Conservation (phyloP, 2,113 vertebrate genomes). For the Odobenus rosmarus region DNA sequence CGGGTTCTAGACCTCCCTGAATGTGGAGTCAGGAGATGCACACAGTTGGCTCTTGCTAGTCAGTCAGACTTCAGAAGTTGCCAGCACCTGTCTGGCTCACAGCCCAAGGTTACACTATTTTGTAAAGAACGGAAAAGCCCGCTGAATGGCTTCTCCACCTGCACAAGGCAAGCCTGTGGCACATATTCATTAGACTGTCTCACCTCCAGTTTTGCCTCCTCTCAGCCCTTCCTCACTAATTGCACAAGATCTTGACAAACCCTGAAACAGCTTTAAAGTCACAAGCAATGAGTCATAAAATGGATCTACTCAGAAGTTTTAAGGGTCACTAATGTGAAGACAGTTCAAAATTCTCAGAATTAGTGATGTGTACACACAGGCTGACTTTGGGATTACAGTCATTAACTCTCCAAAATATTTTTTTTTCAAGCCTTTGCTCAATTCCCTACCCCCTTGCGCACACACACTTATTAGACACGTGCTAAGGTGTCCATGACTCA, state of each 20-base stretch:
- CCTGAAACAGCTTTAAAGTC: background rate
- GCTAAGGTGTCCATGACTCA: background rate
- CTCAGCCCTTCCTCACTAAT: background rate
- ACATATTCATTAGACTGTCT: background rate
- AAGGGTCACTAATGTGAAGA: background rate
- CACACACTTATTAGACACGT: background rate
- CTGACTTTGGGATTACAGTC: background rate
- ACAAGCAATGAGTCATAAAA: background rate
- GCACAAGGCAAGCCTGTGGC: background rate
- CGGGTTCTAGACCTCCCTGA: background rate
- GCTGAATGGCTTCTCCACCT: background rate
- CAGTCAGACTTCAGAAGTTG: background rate
- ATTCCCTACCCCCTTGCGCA: background rate
- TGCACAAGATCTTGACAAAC: background rate
- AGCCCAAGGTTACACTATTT: background rate
- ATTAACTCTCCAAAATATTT: background rate
- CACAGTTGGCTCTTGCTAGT: background rate
- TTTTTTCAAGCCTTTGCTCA: conserved; percentile 29
- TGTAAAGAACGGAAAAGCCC: background rate
- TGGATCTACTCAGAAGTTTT: background rate
- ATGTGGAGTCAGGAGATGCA: background rate
- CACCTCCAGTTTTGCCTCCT: background rate
- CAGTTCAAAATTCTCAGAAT: conserved; percentile 3
- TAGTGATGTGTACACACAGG: background rate
- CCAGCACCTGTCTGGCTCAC: background rate